These are phyloP conservation scores for Todiramphus saurophagus DNA, from an alignment of 2,113 vertebrate species.

Conservation along the genomic window DNA sequence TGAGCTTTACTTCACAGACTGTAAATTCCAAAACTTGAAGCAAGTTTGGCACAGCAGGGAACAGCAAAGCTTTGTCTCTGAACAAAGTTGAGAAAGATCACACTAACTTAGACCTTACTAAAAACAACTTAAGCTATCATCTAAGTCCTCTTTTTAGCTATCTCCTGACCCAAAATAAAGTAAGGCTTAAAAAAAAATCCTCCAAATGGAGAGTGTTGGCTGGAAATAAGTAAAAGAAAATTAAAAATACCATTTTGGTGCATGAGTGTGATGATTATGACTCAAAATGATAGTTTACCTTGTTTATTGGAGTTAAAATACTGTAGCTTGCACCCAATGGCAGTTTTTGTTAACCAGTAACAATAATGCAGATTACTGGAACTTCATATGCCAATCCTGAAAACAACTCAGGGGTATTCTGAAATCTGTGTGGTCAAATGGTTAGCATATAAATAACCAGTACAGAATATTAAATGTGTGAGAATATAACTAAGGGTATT, in stretches of 20 bases:
- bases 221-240: constrained; percentile 39
- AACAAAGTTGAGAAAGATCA: constrained; percentile 28
- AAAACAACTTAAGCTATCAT: constrained; percentile 32
- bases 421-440: constrained; percentile 44
- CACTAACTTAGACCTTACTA: constrained; percentile 42
- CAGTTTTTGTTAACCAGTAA: constrained; percentile 24
- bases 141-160: constrained; percentile 43
- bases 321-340: not conserved
- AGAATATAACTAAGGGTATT: constrained; percentile 60
- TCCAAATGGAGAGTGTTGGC: constrained; percentile 37
- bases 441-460: constrained; percentile 71
- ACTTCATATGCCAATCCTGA: constrained; percentile 21
- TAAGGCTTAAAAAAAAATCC: constrained; percentile 49
- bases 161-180: constrained; percentile 31
- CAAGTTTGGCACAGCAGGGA: constrained; percentile 39
- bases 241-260: constrained; percentile 31
- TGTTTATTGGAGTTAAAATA: constrained; percentile 48
- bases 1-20: not conserved
- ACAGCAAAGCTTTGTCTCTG: constrained; percentile 33
- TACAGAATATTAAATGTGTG: constrained; percentile 59
- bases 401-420: constrained; percentile 28
- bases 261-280: not conserved
- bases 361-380: constrained; percentile 10
- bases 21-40: constrained; percentile 28
- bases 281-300: not conserved